Evolutionary conservation across 1,140 invertebrate genomes (phyloP), one percentile per base, ranked within the genome.

Genomic region (Harlomillsia oculata): DNA sequence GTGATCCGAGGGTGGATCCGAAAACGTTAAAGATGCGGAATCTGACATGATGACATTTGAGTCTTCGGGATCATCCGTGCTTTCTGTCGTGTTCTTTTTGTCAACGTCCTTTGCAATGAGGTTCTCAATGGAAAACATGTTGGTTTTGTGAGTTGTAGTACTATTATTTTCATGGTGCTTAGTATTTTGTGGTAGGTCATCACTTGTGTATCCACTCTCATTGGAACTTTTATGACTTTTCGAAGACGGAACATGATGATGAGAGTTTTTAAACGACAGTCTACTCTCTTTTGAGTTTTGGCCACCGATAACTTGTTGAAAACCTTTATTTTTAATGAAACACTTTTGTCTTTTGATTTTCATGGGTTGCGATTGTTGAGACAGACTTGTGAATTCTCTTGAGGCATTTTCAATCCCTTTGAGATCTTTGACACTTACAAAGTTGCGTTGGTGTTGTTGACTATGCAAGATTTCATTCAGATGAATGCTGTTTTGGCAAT

Each of bases 401-500:
- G 64, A 60, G 20, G 57, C 58, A 39, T 66, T 61, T 45, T 57
- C 56, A n/a, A 61, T 56, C 34, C 61, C 66, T 49, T 66, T 58
- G 9, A 66, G 63, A 39, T 66, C 64, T 32, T 64, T 46, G 60
- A 23, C 46, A 67, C 56, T 56, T 67, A 52, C 23, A 46, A 20
- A 48, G 55, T 40, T 25, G 51, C 40, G 49, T 43, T 34, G 41
- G 41, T 50, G 55, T 92, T 93, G 18, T 87, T 91, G 63, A 77
- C 34, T 40, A 21, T 46, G 56, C 45, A 39, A 40, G 41, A 60
- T 34, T 18, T 43, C 34, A 18, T 60, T 56, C 43, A 39, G 45
- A 39, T 49, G 53, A 36, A 41, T 48, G 49, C 41, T 60, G 36
- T 56, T 46, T 50, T 50, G 55, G 30, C 54, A 55, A 29, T 39